These are phyloP conservation scores for Rhinopomastus cyanomelas DNA, from an alignment of 2,113 vertebrate genomes.

Conservation along the genomic window DNA sequence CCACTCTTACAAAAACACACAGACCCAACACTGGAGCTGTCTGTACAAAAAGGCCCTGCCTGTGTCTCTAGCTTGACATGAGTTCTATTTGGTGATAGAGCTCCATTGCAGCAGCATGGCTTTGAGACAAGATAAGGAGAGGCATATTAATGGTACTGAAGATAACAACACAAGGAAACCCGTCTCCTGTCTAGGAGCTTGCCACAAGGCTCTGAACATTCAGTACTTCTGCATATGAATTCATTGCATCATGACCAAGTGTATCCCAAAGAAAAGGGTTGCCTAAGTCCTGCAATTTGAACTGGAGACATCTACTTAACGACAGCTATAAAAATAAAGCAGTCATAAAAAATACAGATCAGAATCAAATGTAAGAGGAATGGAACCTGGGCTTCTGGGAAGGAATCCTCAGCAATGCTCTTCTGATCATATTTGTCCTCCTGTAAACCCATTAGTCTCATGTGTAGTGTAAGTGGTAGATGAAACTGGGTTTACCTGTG, in stretches of 20 bases:
- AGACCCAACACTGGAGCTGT: neutral
- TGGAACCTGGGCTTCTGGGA: neutral
- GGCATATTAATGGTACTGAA: neutral
- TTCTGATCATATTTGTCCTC: neutral
- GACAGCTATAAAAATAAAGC: neutral
- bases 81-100: neutral
- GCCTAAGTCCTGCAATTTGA: neutral
- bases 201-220: neutral
- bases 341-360: neutral
- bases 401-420: neutral
- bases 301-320: neutral
- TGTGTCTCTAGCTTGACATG: neutral
- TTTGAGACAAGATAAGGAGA: neutral
- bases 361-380: neutral
- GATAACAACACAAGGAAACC: neutral
- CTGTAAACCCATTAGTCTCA: neutral
- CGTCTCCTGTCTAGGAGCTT: neutral
- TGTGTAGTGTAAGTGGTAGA: fast-evolving
- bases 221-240: neutral
- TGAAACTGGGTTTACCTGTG: neutral
- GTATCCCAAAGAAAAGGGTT: neutral
- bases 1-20: neutral
- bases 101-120: neutral
- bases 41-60: neutral
- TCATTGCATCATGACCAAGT: neutral